phyloP scores from a whole-genome alignment of 2,888 invertebrate genomes.

The Agonopterix alstromeriana region DNA sequence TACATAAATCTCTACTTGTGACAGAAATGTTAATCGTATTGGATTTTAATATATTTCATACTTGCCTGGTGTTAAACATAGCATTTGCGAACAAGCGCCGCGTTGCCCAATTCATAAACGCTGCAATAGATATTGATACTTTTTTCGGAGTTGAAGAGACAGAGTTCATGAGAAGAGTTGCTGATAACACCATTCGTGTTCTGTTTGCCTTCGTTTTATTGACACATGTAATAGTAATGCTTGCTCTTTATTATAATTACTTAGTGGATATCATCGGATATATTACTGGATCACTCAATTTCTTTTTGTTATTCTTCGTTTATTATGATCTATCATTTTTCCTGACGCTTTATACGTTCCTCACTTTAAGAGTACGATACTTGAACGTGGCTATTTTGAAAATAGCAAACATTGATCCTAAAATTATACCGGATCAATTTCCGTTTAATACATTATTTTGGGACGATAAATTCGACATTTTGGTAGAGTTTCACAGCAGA shows the following conservation, averaged over 20 bases:
- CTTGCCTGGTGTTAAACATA: conserved; percentile 28
- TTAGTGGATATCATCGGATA: conserved; percentile 17
- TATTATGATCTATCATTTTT: conserved; percentile 35
- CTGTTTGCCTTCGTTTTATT: conserved; percentile 14
- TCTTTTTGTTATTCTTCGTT: conserved; percentile 29
- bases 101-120: conserved; percentile 27
- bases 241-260: conserved; percentile 11
- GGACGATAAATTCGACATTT: conserved; percentile 33
- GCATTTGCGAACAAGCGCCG: conserved; percentile 28
- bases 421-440: conserved; percentile 37
- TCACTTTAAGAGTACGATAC: conserved; percentile 37
- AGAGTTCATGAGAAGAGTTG: conserved; percentile 38
- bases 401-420: conserved; percentile 28
- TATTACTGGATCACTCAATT: conserved; percentile 20
- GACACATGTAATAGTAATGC: conserved; percentile 20
- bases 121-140: conserved; percentile 38
- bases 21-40: conserved; percentile 30
- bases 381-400: conserved; percentile 49
- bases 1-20: conserved; percentile 23
- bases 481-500: conserved; percentile 32
- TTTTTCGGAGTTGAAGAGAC: conserved; percentile 44
- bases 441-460: conserved; percentile 38
- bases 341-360: conserved; percentile 21
- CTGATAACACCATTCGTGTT: conserved; percentile 16
- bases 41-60: conserved; percentile 28